phyloP scores from a whole-genome alignment of 2,888 invertebrate genomes.

The Leucoptera coffeella region DNA sequence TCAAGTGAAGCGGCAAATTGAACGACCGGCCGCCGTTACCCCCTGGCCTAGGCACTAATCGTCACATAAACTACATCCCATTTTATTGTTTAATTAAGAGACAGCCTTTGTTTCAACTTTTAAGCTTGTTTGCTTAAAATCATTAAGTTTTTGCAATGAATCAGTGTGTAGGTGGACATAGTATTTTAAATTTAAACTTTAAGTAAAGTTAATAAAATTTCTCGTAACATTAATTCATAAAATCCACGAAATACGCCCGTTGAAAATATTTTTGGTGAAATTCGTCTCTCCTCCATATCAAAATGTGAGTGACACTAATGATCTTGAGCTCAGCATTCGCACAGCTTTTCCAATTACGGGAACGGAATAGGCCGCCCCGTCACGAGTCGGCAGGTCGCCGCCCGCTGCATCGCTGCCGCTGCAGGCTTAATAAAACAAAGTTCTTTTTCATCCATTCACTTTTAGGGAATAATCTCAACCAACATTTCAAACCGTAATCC shows the following conservation, averaged over 20 bases:
- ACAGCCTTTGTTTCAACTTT: conserved; percentile 17
- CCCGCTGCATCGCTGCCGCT: background rate
- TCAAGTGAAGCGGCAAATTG: conserved; percentile 55
- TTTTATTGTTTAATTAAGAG: conserved; percentile 42
- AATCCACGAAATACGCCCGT: too few species aligned
- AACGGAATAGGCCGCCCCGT: background rate
- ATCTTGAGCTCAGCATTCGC: conserved; percentile 25
- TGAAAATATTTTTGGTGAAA: background rate
- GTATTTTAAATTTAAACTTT: too few species aligned
- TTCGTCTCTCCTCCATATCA: conserved; percentile 11
- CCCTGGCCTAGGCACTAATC: conserved; percentile 45
- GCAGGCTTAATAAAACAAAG: too few species aligned
- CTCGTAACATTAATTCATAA: too few species aligned
- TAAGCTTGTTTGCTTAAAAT: too few species aligned
- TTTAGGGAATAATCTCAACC: too few species aligned
- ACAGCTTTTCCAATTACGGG: conserved; percentile 34
- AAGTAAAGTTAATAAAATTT: too few species aligned
- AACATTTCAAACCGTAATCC: too few species aligned
- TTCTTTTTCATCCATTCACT: too few species aligned
- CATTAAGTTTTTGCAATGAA: too few species aligned
- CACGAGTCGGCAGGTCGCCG: background rate
- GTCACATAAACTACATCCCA: conserved; percentile 38
- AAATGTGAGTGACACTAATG: conserved; percentile 50
- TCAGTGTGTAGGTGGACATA: too few species aligned
- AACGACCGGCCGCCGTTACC: conserved; percentile 50